These are phyloP conservation scores for Oncopodura yosiiana DNA, from an alignment of 1,140 invertebrate genomes.

Conservation along the genomic window DNA sequence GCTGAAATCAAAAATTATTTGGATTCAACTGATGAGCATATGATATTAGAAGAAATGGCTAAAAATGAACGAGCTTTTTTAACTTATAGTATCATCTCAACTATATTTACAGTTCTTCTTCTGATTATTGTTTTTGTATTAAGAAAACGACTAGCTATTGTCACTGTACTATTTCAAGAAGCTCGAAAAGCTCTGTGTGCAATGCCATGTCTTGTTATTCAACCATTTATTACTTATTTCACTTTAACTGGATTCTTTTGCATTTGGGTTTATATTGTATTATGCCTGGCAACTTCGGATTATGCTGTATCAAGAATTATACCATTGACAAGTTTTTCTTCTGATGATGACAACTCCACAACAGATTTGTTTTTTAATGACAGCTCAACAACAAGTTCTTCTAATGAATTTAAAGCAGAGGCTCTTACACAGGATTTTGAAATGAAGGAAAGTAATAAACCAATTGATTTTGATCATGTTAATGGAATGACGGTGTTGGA, in stretches of 20 bases:
- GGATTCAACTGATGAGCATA: constrained; percentile 49
- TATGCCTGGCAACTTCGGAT: constrained; percentile 60
- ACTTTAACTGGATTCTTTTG: constrained; percentile 65
- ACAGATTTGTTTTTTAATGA: no score
- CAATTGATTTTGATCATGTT: constrained; percentile 15
- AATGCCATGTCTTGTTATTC: constrained; percentile 74
- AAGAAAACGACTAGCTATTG: constrained; percentile 64
- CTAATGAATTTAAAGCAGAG: no score
- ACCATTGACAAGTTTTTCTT: no score
- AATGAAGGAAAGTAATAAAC: not conserved
- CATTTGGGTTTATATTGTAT: constrained; percentile 73
- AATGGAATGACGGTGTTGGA: constrained; percentile 54
- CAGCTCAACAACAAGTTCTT: no score
- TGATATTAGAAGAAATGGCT: constrained; percentile 61
- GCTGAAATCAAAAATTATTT: constrained; percentile 61
- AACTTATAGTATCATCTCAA: constrained; percentile 73
- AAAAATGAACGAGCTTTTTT: constrained; percentile 78
- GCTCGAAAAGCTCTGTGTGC: constrained; percentile 71
- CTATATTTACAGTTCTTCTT: constrained; percentile 72
- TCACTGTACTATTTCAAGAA: constrained; percentile 74
- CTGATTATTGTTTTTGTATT: constrained; percentile 67
- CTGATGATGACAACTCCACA: no score
- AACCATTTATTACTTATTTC: constrained; percentile 75
- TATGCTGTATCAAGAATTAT: no score
- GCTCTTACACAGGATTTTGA: no score